Base-by-base conservation (phyloP, 2,113 vertebrate genomes). In the Melanostigma gelatinosum region DNA sequence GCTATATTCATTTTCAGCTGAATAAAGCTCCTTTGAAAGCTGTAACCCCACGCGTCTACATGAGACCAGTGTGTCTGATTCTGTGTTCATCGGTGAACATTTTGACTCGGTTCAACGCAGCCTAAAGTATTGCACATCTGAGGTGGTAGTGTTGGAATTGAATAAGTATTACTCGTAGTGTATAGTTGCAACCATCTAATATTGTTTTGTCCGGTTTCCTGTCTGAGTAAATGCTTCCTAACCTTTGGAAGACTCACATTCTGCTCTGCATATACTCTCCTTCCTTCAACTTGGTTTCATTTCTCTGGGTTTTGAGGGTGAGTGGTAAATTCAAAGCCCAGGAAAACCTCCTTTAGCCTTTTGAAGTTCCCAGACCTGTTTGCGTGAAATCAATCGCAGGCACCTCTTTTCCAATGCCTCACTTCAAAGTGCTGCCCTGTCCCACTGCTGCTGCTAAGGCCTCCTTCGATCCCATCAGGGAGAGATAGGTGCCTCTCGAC, bases 311-410 rank as follows among this genome's bases (percentile, higher is more conserved):
- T 87, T 83, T 79, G 48, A 77, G 80, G 69, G 40, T 36, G 83
- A 86, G 88, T 86, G 72, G 77, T 84, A 85, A 88, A 92, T 93
- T 92, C 83, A 90, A 92, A 91, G 88, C 84, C 79, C 18, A 40
- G 83, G 87, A 89, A 92, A 89, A 87, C 79, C 89, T 88, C 80
- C 84, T 88, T 88, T 83, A 72, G 80, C 80, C 89, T 91, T 94
- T 94, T 93, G 92, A 93, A 88, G 92, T 93, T 91, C 85, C 84
- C 77, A 85, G 90, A 88, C 90, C 85, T 92, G 91, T 91, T 91
- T 91, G 88, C 85, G 79, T 94, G 93, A 93, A 94, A 94, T 94
- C 91, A 90, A 90, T 92, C 70, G 22, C 69, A 54, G 84, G 77
- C 84, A 91, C 88, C 85, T 87, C 85, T 34, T 89, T 87, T 77